These are phyloP conservation scores for Clarias macrocephalus DNA, from an alignment of 2,113 vertebrate genomes.

Conservation along the genomic window DNA sequence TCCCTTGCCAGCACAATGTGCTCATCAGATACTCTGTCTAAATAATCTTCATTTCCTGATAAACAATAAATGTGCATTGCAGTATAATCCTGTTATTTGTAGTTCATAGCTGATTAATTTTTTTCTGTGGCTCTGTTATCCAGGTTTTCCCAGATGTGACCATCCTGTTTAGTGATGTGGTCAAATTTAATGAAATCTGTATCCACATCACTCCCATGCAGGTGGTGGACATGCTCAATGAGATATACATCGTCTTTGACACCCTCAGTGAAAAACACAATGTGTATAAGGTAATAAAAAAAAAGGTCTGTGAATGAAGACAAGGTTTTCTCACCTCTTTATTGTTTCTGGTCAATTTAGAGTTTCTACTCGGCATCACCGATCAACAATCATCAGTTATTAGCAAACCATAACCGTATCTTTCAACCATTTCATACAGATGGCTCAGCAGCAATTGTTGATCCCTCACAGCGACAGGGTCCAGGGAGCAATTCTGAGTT, in stretches of 20 bases:
- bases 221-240: constrained; percentile 78
- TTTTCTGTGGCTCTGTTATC: constrained; percentile 13
- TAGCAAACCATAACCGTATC: not conserved
- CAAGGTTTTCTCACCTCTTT: not conserved
- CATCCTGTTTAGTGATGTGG: constrained; percentile 77
- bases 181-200: constrained; percentile 77
- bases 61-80: not conserved
- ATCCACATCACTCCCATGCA: constrained; percentile 79
- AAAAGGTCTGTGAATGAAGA: not conserved
- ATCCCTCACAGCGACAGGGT: not conserved
- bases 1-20: constrained; percentile 8
- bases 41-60: not conserved
- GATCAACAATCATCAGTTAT: not conserved
- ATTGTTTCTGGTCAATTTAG: not conserved
- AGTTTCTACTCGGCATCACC: not conserved
- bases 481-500: not conserved
- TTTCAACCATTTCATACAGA: not conserved
- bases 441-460: not conserved
- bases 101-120: constrained; percentile 18
- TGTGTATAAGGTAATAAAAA: constrained; percentile 71
- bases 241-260: constrained; percentile 77
- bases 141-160: constrained; percentile 76
- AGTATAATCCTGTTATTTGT: constrained; percentile 17
- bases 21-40: constrained; percentile 2
- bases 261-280: constrained; percentile 78